Conservation (phyloP, 2,113 vertebrate genomes). For the Tricholaema leucomelas region DNA sequence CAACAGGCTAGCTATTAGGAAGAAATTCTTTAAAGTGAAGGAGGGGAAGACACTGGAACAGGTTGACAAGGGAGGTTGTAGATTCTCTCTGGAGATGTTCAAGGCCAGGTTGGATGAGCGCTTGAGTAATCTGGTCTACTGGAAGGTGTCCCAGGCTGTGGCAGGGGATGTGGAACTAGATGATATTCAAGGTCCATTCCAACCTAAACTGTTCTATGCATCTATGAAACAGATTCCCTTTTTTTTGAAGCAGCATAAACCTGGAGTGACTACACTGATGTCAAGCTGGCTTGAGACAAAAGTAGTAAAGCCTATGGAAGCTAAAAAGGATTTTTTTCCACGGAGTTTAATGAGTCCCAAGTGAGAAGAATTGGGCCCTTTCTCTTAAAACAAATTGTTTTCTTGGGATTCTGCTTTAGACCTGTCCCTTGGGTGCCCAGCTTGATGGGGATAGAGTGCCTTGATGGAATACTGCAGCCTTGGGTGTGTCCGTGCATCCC, state of each 20-base stretch:
- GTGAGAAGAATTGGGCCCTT: neutral
- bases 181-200: too few species aligned
- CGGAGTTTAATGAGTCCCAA: neutral
- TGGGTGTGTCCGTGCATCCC: neutral
- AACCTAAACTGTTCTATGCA: too few species aligned
- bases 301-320: neutral
- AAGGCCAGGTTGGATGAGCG: too few species aligned
- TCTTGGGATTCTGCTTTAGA: neutral
- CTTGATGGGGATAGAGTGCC: neutral
- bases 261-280: neutral
- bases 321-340: conserved; percentile 8
- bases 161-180: too few species aligned
- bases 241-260: neutral
- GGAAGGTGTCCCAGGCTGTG: too few species aligned
- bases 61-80: too few species aligned
- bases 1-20: neutral
- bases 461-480: neutral
- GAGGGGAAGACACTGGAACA: too few species aligned
- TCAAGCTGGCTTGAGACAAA: neutral
- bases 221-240: neutral
- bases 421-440: neutral
- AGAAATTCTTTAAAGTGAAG: too few species aligned
- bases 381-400: neutral
- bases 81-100: too few species aligned
- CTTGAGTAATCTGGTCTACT: too few species aligned